Evolutionary conservation across 1,140 invertebrate genomes (phyloP).

Genomic region (Yoshiicerus persimilis): DNA sequence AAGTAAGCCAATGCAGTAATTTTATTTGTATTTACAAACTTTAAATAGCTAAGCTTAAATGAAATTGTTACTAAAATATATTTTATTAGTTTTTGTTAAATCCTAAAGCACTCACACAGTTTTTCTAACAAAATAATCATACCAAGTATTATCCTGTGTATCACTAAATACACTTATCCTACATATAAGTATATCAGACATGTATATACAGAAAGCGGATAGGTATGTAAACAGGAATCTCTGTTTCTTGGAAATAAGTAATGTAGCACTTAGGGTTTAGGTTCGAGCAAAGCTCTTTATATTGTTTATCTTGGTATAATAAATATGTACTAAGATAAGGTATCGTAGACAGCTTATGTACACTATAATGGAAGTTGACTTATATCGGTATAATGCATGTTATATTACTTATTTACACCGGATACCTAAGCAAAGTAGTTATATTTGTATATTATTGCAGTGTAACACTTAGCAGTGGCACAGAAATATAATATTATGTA

Average conservation of each 20-base stretch:
- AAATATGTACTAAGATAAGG: not conserved
- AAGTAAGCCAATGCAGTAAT: not conserved
- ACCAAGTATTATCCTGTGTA: not conserved
- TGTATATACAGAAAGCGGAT: not conserved
- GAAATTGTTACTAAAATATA: not conserved
- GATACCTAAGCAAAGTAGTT: too few species aligned
- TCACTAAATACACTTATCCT: not conserved
- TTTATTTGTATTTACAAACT: not conserved
- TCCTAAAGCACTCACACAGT: not conserved
- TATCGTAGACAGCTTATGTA: not conserved
- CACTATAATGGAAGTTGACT: not conserved
- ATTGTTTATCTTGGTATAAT: not conserved
- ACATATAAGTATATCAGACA: not conserved
- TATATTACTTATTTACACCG: not conserved
- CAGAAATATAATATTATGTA: not conserved
- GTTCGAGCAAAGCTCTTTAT: not conserved
- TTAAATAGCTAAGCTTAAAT: not conserved
- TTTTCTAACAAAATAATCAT: not conserved
- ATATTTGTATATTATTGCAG: too few species aligned
- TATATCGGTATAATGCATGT: too few species aligned
- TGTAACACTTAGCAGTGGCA: not conserved
- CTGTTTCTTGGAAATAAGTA: not conserved
- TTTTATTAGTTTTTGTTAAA: not conserved
- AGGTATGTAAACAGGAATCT: not conserved
- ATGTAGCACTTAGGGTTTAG: not conserved